Evolutionary conservation across 2,113 vertebrate species (phyloP).

Genomic region (Neodontobutis hainanensis): DNA sequence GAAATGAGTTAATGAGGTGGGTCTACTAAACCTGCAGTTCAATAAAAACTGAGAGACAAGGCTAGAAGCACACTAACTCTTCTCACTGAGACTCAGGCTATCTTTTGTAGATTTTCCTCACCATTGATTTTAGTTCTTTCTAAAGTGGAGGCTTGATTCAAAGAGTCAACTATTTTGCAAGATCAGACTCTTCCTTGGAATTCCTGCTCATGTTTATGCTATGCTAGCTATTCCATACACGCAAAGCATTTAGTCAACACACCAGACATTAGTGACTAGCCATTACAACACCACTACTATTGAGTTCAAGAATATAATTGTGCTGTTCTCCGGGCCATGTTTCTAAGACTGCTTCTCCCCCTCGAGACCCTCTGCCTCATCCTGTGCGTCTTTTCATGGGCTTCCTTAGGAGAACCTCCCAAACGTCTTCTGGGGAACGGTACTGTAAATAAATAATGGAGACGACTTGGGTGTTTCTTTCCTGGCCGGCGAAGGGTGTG

Average conservation of each 20-base stretch:
- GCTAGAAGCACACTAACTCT: no score
- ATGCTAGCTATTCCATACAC: slow-evolving; percentile 34
- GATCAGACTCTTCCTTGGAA: background rate
- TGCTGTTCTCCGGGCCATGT: slow-evolving; percentile 9
- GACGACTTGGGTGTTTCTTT: slow-evolving; percentile 75
- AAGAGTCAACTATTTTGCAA: background rate
- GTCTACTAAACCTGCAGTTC: no score
- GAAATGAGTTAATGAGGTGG: no score
- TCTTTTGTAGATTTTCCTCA: no score
- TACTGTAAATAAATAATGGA: slow-evolving; percentile 76
- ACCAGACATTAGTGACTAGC: slow-evolving; percentile 11
- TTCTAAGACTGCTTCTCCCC: slow-evolving; percentile 28
- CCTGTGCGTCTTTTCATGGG: slow-evolving; percentile 66
- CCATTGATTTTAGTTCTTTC: no score
- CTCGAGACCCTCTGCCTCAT: slow-evolving; percentile 56
- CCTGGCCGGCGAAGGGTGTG: slow-evolving; percentile 67
- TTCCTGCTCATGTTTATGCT: slow-evolving; percentile 12
- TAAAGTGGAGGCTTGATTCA: no score
- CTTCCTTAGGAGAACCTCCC: slow-evolving; percentile 60
- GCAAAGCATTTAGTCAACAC: slow-evolving; percentile 28
- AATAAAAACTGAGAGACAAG: no score
- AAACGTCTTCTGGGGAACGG: slow-evolving; percentile 58
- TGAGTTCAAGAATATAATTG: slow-evolving; percentile 14
- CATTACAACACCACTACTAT: slow-evolving; percentile 9
- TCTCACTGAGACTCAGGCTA: no score